A percentile compares a stretch with the other conserved stretches of the same genome.
These are phyloP conservation scores for Sarcophaga peregrina DNA, from an alignment of 1,140 invertebrate species.

Conservation along the genomic window DNA sequence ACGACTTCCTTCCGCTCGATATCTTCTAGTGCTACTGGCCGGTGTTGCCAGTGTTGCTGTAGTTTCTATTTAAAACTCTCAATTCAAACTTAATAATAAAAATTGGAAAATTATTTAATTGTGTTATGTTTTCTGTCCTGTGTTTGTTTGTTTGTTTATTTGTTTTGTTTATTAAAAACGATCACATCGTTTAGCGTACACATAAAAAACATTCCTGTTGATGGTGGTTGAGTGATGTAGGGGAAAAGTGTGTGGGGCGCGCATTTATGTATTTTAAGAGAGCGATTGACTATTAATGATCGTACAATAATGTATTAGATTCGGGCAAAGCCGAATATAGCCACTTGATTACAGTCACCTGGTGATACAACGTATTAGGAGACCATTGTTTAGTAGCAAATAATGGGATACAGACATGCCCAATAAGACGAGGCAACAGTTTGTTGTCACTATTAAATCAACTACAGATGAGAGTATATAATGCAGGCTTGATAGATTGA, in stretches of 20 bases:
- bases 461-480: slow-evolving; percentile 1
- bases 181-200: not conserved
- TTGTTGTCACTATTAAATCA: slow-evolving; percentile 35
- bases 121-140: not conserved
- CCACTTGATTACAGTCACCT: slow-evolving; percentile 32
- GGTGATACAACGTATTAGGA: not conserved
- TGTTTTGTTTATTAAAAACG: not conserved
- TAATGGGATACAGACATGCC: slow-evolving; percentile 1
- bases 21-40: not conserved
- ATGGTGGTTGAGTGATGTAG: not conserved
- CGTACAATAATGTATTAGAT: slow-evolving; percentile 12
- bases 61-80: not conserved
- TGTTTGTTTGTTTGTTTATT: too few species aligned
- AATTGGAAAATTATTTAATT: not conserved
- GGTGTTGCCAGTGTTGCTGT: not conserved
- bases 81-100: not conserved
- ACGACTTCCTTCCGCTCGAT: not conserved
- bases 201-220: not conserved
- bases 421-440: slow-evolving; percentile 23
- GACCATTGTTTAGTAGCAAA: not conserved
- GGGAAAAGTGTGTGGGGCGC: not conserved
- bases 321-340: slow-evolving; percentile 28
- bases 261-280: not conserved
- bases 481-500: slow-evolving; percentile 30
- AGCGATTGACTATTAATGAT: not conserved